These are phyloP conservation scores for Nesospiza acunhae DNA, from an alignment of 2,113 vertebrate genomes.

Conservation along the genomic window DNA sequence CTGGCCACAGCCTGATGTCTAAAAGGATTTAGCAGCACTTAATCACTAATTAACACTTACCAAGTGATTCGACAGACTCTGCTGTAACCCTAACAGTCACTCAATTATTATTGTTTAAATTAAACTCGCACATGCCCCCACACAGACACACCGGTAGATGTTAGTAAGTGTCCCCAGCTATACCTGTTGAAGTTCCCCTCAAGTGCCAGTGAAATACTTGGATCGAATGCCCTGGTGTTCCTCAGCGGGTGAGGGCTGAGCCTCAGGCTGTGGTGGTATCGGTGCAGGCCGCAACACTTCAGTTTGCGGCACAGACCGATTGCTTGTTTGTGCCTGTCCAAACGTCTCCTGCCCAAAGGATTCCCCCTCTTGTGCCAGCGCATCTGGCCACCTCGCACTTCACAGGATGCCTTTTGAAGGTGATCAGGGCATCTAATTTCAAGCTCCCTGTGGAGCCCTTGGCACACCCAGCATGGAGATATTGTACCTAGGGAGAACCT, in stretches of 20 bases:
- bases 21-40: neutral
- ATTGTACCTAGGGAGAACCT: slow-evolving; percentile 74
- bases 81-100: neutral
- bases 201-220: neutral
- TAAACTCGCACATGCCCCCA: neutral
- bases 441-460: slow-evolving; percentile 82
- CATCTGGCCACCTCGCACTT: slow-evolving; percentile 72
- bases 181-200: neutral
- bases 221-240: neutral
- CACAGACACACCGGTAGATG: neutral
- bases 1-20: neutral
- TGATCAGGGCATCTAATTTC: slow-evolving; percentile 63
- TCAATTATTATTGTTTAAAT: neutral
- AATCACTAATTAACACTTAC: neutral
- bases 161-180: neutral
- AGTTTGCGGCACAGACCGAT: neutral
- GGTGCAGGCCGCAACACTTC: fast-evolving
- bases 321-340: too few relatives aligned
- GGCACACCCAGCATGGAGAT: slow-evolving; percentile 84
- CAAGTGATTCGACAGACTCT: neutral
- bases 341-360: neutral
- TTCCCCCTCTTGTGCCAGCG: neutral
- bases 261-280: fast-evolving
- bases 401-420: slow-evolving; percentile 65
- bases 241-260: neutral